These are phyloP conservation scores for Vulpes lagopus DNA, from an alignment of 2,113 vertebrate species.

Conservation along the genomic window DNA sequence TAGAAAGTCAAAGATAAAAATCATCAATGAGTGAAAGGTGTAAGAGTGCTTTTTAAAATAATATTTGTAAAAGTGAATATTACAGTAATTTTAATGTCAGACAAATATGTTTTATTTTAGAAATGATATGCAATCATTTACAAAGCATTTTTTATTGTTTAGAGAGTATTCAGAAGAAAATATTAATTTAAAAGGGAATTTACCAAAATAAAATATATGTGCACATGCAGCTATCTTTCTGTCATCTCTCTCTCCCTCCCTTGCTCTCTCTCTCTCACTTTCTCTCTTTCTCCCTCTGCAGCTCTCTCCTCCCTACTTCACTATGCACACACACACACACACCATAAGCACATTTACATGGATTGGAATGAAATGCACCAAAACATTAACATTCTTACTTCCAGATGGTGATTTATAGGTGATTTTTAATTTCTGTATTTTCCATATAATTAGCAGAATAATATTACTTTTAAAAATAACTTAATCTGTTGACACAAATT, in stretches of 20 bases:
- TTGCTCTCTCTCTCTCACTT: background rate
- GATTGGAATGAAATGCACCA: background rate
- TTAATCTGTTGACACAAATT: background rate
- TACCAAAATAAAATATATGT: background rate
- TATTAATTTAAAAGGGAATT: background rate
- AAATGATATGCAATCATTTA: background rate
- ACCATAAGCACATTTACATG: background rate
- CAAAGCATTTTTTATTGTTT: background rate
- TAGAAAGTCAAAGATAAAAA: background rate
- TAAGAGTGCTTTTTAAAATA: background rate
- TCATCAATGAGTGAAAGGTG: background rate
- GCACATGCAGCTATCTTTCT: background rate
- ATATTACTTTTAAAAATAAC: background rate
- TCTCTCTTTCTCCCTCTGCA: background rate
- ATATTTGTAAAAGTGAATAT: background rate
- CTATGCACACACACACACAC: background rate
- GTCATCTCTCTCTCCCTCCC: background rate
- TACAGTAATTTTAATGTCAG: background rate
- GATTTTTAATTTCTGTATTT: background rate
- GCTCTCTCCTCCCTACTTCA: background rate
- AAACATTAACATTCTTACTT: background rate
- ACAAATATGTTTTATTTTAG: background rate
- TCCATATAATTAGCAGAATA: background rate
- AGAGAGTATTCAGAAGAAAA: background rate
- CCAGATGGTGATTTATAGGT: background rate